Conservation (phyloP, 30 jellyfish, hydroid and myxozoan species). For the Aurelia coerulea region DNA sequence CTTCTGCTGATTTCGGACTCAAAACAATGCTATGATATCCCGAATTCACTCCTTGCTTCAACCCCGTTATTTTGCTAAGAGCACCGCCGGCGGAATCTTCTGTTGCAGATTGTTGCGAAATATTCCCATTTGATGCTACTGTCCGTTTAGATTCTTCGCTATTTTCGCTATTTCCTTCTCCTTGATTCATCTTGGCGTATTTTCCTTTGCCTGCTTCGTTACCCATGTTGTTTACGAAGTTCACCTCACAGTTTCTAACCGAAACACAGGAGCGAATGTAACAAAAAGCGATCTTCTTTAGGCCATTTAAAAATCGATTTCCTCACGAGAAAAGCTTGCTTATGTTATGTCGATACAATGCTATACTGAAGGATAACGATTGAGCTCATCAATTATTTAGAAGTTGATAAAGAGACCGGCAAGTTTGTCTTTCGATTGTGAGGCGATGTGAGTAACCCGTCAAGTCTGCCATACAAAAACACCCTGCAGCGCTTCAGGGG, state of each 20-base stretch:
- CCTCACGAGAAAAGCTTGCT: not conserved
- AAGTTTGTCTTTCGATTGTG: conserved; percentile 4
- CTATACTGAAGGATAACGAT: not conserved
- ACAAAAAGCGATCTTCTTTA: not conserved
- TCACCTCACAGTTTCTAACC: too few species aligned
- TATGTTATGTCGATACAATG: conserved; percentile 1
- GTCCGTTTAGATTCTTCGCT: not conserved
- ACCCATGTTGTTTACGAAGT: conserved; percentile 48
- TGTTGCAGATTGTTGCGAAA: not conserved
- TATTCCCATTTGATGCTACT: conserved; percentile 4
- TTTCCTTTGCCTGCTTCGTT: conserved; percentile 77
- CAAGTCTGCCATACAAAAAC: not conserved
- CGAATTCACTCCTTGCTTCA: conserved; percentile 31
- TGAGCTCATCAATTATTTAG: not conserved
- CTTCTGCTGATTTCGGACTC: conserved; percentile 46
- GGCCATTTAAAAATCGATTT: not conserved
- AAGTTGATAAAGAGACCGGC: not conserved
- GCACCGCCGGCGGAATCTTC: conserved; percentile 5
- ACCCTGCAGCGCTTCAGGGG: too few species aligned
- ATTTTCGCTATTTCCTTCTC: conserved; percentile 1
- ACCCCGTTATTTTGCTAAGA: not conserved
- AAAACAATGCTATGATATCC: conserved; percentile 59
- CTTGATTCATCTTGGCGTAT: conserved; percentile 73
- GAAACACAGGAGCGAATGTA: not conserved
- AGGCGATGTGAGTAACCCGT: not conserved